Evolutionary conservation across 2,888 invertebrate species (phyloP).

Genomic region (Agonopterix subpropinquella): DNA sequence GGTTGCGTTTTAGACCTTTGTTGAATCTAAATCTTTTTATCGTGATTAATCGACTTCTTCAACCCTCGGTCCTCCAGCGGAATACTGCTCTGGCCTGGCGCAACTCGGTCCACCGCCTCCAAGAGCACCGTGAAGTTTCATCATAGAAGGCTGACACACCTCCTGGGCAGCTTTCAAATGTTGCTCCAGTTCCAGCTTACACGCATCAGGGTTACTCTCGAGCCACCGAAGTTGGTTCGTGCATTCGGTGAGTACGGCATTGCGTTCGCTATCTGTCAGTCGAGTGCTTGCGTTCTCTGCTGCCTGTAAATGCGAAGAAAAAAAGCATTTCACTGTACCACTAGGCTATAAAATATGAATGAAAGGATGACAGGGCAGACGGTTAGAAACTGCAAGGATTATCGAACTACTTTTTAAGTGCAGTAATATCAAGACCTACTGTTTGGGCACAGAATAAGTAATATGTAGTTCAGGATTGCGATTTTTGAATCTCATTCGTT

Average conservation of each 20-base stretch:
- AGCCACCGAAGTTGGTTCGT: constrained; percentile 85
- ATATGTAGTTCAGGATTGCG: no score
- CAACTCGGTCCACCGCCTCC: constrained; percentile 48
- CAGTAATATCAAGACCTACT: no score
- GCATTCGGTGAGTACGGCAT: constrained; percentile 80
- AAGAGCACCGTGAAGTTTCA: constrained; percentile 83
- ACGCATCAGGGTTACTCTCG: constrained; percentile 85
- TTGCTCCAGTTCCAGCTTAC: constrained; percentile 85
- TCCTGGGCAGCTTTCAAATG: constrained; percentile 85
- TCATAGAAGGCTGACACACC: constrained; percentile 86
- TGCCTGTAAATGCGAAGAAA: constrained; percentile 58
- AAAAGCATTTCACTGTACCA: background rate
- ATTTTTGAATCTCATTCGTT: no score
- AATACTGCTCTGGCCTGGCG: constrained; percentile 28
- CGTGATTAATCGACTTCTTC: constrained; percentile 70
- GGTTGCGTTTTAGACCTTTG: no score
- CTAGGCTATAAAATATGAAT: background rate
- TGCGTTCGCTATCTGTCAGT: constrained; percentile 82
- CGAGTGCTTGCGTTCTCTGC: constrained; percentile 80
- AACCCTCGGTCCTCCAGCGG: constrained; percentile 77
- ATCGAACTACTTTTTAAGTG: no score
- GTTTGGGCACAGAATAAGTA: no score
- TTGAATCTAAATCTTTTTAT: no score
- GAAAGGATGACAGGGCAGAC: no score
- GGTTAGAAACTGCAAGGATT: no score